These are phyloP conservation scores for Ochropleura plecta DNA, from an alignment of 2,888 invertebrate species.

Conservation along the genomic window DNA sequence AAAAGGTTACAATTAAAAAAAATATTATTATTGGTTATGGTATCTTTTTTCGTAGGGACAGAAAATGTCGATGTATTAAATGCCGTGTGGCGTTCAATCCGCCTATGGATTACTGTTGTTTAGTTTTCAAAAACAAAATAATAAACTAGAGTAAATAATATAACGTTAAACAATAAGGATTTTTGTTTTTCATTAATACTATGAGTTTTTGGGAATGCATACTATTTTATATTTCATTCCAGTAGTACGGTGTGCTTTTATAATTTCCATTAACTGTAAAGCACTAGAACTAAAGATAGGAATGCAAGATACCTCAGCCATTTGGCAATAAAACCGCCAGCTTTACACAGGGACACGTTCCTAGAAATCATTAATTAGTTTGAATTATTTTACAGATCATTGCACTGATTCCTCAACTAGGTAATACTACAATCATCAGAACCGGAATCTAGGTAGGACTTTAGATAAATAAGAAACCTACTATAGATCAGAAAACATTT, in stretches of 20 bases:
- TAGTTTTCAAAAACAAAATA: too few species aligned
- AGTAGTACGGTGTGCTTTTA: slow-evolving; percentile 4
- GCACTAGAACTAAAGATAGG: slow-evolving; percentile 12
- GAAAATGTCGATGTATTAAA: slow-evolving; percentile 49
- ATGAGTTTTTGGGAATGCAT: not conserved
- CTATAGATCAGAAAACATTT: not conserved
- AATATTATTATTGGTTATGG: slow-evolving; percentile 76
- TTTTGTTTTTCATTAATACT: not conserved
- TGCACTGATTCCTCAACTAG: not conserved
- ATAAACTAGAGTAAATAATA: not conserved
- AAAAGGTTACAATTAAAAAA: slow-evolving; percentile 69
- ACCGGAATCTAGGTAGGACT: not conserved
- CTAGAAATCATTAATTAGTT: not conserved
- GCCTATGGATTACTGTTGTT: too few species aligned
- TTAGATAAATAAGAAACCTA: not conserved
- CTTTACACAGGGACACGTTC: not conserved
- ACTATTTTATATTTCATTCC: not conserved
- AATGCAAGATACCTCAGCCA: slow-evolving; percentile 16
- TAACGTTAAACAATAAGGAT: not conserved
- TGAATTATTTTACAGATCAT: not conserved
- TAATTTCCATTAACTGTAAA: not conserved
- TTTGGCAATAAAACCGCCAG: slow-evolving; percentile 32
- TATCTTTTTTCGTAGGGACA: slow-evolving; percentile 69
- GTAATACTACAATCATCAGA: not conserved
- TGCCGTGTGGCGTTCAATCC: too few species aligned